phyloP scores from a whole-genome alignment of 1,140 invertebrate species.

The Daktulosphaira vitifoliae region DNA sequence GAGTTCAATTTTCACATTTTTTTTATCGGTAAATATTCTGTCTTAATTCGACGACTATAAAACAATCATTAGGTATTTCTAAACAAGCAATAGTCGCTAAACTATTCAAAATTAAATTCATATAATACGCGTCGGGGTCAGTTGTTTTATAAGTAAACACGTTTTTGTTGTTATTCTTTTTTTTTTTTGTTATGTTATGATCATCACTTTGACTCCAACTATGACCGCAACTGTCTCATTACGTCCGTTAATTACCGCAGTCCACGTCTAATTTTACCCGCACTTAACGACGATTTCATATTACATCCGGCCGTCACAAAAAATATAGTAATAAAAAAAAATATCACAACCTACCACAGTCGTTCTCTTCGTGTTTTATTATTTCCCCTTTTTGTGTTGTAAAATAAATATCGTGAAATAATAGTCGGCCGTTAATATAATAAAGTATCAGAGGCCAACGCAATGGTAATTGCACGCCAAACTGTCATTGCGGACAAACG shows the following conservation, averaged over 20 bases:
- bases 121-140: too few relatives aligned
- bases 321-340: too few relatives aligned
- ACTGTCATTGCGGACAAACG: constrained; percentile 16
- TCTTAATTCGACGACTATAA: too few relatives aligned
- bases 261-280: constrained; percentile 31
- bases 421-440: constrained; percentile 3
- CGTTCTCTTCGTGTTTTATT: neutral
- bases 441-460: neutral
- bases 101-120: too few relatives aligned
- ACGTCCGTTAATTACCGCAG: constrained; percentile 23
- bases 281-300: constrained; percentile 31
- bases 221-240: constrained; percentile 29
- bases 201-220: neutral
- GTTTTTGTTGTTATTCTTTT: too few relatives aligned
- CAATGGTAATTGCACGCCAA: constrained; percentile 11
- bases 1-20: too few relatives aligned
- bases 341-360: neutral
- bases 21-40: too few relatives aligned
- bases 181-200: too few relatives aligned
- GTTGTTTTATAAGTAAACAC: too few relatives aligned
- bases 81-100: too few relatives aligned
- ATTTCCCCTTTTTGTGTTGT: neutral
- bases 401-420: neutral
- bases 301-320: constrained; percentile 30
- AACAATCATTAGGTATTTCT: too few relatives aligned